A percentile compares a stretch with the other conserved stretches of the same genome.
Conservation (phyloP, 2,888 invertebrate species). For the Altica lythri region DNA sequence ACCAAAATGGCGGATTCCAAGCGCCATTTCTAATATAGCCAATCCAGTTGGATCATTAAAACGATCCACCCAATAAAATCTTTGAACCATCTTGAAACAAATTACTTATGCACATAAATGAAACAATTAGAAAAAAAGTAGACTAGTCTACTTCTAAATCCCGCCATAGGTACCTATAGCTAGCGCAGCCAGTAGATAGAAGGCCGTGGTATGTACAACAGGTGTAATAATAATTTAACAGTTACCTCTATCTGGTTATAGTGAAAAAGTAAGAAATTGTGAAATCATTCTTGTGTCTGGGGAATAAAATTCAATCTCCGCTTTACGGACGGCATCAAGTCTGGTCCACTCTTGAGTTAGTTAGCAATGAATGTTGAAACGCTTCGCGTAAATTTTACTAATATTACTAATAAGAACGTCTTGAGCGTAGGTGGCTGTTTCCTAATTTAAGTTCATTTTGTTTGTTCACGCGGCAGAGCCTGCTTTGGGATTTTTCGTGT, state of each 20-base stretch:
- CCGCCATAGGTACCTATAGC: conserved; percentile 41
- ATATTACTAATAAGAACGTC: conserved; percentile 45
- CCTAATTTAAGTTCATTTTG: conserved; percentile 51
- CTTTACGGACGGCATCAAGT: conserved; percentile 46
- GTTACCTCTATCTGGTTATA: conserved; percentile 16
- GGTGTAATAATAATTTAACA: conserved; percentile 17
- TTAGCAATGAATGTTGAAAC: conserved; percentile 37
- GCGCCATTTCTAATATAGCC: conserved; percentile 43
- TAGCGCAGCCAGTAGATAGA: conserved; percentile 13
- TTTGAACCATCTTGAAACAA: conserved; percentile 38
- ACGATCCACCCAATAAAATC: conserved; percentile 42
- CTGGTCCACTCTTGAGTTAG: conserved; percentile 46
- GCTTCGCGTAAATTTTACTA: conserved; percentile 39
- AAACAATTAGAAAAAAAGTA: conserved; percentile 42
- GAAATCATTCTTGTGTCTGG: conserved; percentile 38
- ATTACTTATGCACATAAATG: conserved; percentile 41
- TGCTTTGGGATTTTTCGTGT: conserved; percentile 30
- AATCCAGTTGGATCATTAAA: conserved; percentile 37
- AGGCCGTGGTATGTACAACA: conserved; percentile 16
- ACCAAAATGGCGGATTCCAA: too few species aligned
- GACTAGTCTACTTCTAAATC: conserved; percentile 40
- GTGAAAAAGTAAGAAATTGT: conserved; percentile 35
- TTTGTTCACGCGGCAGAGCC: conserved; percentile 29
- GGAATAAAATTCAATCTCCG: conserved; percentile 40
- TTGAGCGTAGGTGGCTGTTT: conserved; percentile 51